Evolutionary conservation across 1,140 invertebrate species (phyloP).

Genomic region (Drosophila dunni): DNA sequence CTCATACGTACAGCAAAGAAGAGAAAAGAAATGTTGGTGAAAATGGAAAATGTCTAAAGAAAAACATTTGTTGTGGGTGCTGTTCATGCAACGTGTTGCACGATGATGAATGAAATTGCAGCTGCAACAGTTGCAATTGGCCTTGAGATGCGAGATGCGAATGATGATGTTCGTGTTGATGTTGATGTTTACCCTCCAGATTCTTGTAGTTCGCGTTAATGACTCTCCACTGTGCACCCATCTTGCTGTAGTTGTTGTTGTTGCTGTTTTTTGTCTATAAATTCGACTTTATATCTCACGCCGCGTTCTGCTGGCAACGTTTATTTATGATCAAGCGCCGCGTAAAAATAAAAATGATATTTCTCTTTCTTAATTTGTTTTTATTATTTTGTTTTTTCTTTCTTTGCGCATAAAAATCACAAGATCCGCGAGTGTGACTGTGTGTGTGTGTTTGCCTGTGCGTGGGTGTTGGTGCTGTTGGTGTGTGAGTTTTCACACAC

Average conservation of each 20-base stretch:
- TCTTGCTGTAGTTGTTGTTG: slow-evolving; percentile 30
- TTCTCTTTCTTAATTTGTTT: slow-evolving; percentile 24
- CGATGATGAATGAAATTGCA: slow-evolving; percentile 20
- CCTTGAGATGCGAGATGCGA: neutral
- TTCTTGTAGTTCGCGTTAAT: slow-evolving; percentile 83
- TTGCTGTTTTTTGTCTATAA: slow-evolving; percentile 14
- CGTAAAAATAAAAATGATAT: slow-evolving; percentile 74
- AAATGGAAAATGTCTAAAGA: neutral
- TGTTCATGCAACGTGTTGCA: slow-evolving; percentile 58
- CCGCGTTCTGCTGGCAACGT: slow-evolving; percentile 20
- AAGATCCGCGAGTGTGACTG: neutral
- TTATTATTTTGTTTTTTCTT: slow-evolving; percentile 31
- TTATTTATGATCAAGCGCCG: slow-evolving; percentile 60
- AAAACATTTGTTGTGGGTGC: slow-evolving; percentile 16
- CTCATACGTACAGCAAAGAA: slow-evolving; percentile 2
- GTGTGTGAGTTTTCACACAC: slow-evolving; percentile 10
- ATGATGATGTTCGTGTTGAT: slow-evolving; percentile 11
- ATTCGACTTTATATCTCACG: slow-evolving; percentile 9
- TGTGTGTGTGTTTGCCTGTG: slow-evolving; percentile 16
- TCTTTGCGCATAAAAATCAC: slow-evolving; percentile 53
- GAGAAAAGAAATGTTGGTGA: neutral
- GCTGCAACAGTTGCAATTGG: slow-evolving; percentile 15
- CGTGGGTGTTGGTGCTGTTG: slow-evolving; percentile 7
- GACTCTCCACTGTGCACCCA: slow-evolving; percentile 80
- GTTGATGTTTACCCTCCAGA: slow-evolving; percentile 76